Base-by-base conservation (phyloP, 2,797 vertebrate species). In the Masticophis lateralis region DNA sequence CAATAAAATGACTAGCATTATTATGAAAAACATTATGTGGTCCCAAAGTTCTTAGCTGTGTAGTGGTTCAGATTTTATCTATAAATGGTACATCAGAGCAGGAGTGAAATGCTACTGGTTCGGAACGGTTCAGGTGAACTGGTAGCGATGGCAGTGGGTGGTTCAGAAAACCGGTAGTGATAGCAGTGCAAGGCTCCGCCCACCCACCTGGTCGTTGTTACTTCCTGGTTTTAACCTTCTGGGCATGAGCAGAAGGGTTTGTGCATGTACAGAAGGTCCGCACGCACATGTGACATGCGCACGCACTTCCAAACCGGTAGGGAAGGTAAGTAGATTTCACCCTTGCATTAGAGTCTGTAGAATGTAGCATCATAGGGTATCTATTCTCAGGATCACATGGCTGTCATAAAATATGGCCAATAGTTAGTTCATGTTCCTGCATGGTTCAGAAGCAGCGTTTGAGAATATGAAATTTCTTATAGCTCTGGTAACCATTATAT, bases 1-100 rank as follows among this genome's bases (percentile, higher is more conserved):
- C 94, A 86, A 92, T 5, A 37, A 87, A 92, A 94, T 92, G 93
- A 25, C 27, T 60, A 27, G 91, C 94, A 96, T 94, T 95, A 94
- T 94, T 95, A 94, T 95, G 94, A 95, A 97, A 96, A 53, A 95
- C 94, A 96, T 32, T 95, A 94, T 96, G 91, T 8, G 86, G 18
- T 12, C 11, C 18, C 27, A 56, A 90, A 90, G 53, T 59, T 74
- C 66, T 74, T 74, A 37, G n/a, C 6, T 74, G 18, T 3, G 6
- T 32, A 37, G 14, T 74, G 66, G 14, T 74, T 74, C 66, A 74
- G n/a, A 37, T 37, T 74, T 74, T 14, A 74, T 32, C n/a, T 7
- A 16, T 74, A 18, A 74, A 74, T 11, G 16, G 66, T 37, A 37
- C 66, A 37, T 18, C 14, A 9, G n/a, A 37, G 14, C 47, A 51